A percentile compares a stretch with the other conserved stretches of the same genome.
These are phyloP conservation scores for Lagorchestes hirsutus DNA, from an alignment of 2,797 vertebrate genomes.

Conservation along the genomic window DNA sequence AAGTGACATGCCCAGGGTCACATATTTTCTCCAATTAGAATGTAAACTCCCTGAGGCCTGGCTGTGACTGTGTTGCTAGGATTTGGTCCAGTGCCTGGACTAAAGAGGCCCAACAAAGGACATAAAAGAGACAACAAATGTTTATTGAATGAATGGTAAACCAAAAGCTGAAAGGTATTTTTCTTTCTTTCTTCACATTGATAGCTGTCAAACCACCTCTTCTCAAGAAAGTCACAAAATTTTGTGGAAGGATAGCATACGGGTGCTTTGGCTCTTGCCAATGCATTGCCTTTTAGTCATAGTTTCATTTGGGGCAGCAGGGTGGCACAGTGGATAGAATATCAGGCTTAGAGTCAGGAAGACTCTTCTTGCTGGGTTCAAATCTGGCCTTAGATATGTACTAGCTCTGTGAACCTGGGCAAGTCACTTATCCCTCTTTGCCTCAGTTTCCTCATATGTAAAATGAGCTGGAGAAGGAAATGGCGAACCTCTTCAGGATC, in stretches of 20 bases:
- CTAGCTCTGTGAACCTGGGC: not conserved
- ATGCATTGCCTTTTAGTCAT: not conserved
- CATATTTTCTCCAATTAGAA: not conserved
- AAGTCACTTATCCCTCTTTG: not conserved
- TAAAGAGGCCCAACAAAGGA: not conserved
- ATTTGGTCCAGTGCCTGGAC: not conserved
- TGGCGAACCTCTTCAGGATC: not conserved
- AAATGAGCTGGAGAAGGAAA: not conserved
- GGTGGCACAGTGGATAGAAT: not conserved
- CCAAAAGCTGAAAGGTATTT: not conserved
- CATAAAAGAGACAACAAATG: not conserved
- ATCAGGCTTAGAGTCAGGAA: not conserved
- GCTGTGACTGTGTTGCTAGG: not conserved
- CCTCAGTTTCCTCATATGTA: not conserved
- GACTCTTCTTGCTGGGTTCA: not conserved
- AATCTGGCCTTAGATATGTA: not conserved
- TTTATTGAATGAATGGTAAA: not conserved
- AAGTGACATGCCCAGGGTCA: not conserved
- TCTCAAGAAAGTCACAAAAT: not conserved
- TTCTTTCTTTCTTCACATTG: not conserved
- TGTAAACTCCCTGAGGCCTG: not conserved
- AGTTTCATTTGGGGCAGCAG: not conserved
- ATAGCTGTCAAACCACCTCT: not conserved
- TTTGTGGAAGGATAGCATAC: not conserved
- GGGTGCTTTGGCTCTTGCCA: not conserved